These are phyloP conservation scores for Amphipyra tragopoginis DNA, from an alignment of 2,888 invertebrate species.

Conservation along the genomic window DNA sequence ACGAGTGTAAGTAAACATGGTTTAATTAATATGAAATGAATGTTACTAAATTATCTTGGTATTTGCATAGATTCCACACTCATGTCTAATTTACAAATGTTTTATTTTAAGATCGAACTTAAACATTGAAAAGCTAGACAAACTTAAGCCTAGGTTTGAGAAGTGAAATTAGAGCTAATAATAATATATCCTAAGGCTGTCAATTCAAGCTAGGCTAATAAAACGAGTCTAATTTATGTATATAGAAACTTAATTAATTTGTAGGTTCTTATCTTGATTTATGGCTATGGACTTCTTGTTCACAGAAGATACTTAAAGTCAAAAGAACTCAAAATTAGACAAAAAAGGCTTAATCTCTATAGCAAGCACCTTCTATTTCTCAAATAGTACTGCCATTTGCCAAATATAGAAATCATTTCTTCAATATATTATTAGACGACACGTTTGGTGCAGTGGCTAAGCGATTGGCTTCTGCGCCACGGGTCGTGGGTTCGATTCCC, in stretches of 20 bases:
- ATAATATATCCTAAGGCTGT: slow-evolving; percentile 7
- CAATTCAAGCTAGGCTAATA: slow-evolving; percentile 15
- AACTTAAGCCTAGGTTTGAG: slow-evolving; percentile 26
- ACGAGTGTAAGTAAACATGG: slow-evolving; percentile 11
- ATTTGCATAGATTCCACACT: slow-evolving; percentile 12
- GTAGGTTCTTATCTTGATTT: no score
- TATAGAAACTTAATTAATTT: no score
- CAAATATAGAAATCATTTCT: no score
- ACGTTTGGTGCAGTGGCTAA: no score
- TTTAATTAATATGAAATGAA: slow-evolving; percentile 18
- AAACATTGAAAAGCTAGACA: slow-evolving; percentile 16
- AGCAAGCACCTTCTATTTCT: no score
- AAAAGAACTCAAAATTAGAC: neutral
- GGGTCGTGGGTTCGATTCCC: no score
- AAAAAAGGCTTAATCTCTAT: neutral
- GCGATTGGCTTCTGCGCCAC: no score
- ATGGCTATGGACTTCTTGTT: neutral
- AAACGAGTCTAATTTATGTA: no score
- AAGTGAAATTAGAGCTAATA: slow-evolving; percentile 16
- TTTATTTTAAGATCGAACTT: slow-evolving; percentile 3
- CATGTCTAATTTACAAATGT: slow-evolving; percentile 1
- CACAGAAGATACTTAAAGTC: neutral
- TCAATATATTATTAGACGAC: no score
- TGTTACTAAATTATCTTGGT: slow-evolving; percentile 9
- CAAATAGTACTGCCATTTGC: no score